These are phyloP conservation scores for Etheostoma cragini DNA, from an alignment of 2,113 vertebrate genomes.

Conservation along the genomic window DNA sequence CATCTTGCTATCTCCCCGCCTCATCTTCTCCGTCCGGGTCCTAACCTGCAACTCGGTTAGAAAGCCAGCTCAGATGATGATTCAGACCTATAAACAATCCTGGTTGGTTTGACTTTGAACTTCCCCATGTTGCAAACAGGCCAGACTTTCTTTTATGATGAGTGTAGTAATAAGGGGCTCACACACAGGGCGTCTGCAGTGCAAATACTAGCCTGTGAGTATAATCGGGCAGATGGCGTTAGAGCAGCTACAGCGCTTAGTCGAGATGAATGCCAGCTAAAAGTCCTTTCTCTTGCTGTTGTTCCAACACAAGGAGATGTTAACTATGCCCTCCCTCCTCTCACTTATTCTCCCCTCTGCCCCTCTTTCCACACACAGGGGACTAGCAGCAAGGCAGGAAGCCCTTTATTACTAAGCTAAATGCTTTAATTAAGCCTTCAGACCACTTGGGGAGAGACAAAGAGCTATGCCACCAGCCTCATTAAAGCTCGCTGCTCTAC, in stretches of 20 bases:
- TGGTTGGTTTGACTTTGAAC: background rate
- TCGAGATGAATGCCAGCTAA: conserved; percentile 37
- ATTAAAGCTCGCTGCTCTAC: conserved; percentile 65
- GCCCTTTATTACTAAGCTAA: conserved; percentile 70
- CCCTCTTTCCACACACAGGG: conserved; percentile 38
- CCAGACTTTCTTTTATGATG: conserved; percentile 58
- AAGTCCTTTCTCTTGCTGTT: conserved; percentile 44
- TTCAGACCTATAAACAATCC: background rate
- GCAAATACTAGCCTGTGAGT: conserved; percentile 69
- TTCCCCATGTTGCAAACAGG: conserved; percentile 3
- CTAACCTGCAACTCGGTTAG: too few species aligned
- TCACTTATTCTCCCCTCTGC: conserved; percentile 46
- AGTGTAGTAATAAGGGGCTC: conserved; percentile 5
- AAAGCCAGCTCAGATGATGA: too few species aligned
- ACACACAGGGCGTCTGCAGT: conserved; percentile 11
- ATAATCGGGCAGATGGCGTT: conserved; percentile 29
- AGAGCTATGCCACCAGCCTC: conserved; percentile 66
- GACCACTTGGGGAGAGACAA: conserved; percentile 72
- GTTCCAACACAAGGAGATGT: conserved; percentile 60
- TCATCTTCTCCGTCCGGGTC: too few species aligned
- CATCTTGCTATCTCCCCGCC: too few species aligned
- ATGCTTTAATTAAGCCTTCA: conserved; percentile 76
- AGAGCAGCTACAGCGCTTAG: conserved; percentile 64
- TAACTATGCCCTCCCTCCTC: conserved; percentile 50
- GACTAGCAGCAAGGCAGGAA: conserved; percentile 66